Percentiles rank a stretch among this genome's conserved stretches.
These are phyloP conservation scores for Lasiurus cinereus DNA, from an alignment of 2,113 vertebrate species.

Conservation along the genomic window DNA sequence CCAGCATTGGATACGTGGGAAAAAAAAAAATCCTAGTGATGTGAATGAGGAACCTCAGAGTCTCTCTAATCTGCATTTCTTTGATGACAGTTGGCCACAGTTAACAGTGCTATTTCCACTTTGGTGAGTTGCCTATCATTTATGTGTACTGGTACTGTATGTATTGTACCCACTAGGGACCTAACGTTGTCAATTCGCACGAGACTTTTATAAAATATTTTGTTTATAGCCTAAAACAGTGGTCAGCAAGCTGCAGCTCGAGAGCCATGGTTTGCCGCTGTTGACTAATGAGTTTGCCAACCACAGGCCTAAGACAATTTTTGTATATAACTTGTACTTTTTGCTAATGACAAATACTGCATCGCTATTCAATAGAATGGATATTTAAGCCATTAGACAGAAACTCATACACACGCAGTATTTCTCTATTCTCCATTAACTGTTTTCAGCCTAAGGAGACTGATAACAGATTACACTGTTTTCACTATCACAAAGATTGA, in stretches of 20 bases:
- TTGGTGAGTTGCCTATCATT: background rate
- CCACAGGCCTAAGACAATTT: background rate
- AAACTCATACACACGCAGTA: slow-evolving; percentile 9
- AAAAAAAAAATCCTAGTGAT: background rate
- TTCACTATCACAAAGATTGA: slow-evolving; percentile 29
- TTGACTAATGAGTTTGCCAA: too few species aligned
- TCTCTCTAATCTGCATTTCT: slow-evolving; percentile 22
- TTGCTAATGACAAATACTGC: background rate
- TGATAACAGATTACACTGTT: slow-evolving; percentile 29
- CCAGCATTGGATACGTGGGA: background rate
- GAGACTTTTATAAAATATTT: background rate
- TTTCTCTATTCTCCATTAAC: slow-evolving; percentile 38
- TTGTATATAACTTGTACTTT: slow-evolving; percentile 34
- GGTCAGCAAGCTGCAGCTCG: too few species aligned
- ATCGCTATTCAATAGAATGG: slow-evolving; percentile 32
- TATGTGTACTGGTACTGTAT: background rate
- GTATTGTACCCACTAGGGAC: background rate
- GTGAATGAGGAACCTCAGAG: background rate
- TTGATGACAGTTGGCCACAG: background rate
- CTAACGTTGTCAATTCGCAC: slow-evolving; percentile 32
- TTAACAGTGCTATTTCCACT: background rate
- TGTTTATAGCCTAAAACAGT: background rate
- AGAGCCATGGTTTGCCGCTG: too few species aligned
- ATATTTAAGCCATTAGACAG: slow-evolving; percentile 64
- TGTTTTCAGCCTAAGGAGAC: slow-evolving; percentile 50